Evolutionary conservation across 2,113 vertebrate genomes (phyloP), one percentile per base, ranked within the genome.

Genomic region (Typhlomys cinereus): DNA sequence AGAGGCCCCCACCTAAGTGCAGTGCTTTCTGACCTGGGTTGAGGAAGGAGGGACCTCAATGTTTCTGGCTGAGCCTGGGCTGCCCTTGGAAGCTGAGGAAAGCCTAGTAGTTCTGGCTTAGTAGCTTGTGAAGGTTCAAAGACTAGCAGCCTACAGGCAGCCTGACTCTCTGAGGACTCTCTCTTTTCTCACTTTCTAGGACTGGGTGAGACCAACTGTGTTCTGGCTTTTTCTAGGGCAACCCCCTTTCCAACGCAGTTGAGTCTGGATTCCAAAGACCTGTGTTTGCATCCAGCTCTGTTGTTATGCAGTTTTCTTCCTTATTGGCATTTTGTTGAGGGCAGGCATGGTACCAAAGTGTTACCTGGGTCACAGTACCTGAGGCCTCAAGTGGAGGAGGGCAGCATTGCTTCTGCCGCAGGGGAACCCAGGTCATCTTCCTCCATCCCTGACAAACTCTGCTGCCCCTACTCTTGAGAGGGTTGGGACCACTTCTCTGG

Each of bases 361-460:
- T 34, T 12, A 2, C 36, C 21, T 3, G 3, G 5, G 21, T 23
- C 31, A 7, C 3, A 11, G 44, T 59, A 5, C 31, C 12, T 29
- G 61, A n/a, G 39, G 20, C 12, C 31, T 62, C 20, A 36, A 2
- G 2, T 0, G 0, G 46, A 11, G 31, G 8, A 34, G 48, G 3
- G 31, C 39, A 7, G 48, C 41, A 4, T 48, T 50, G 6, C 14
- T 46, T 18, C 1, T 0, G 13, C 39, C 48, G 71, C 7, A 1
- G 9, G 25, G 18, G 41, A 21, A 50, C 44, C 62, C 4, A 81
- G 36, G 48, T 23, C 64, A 17, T 17, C 67, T 31, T 13, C 29
- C n/a, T 64, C 23, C 10, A 9, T 11, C 36, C 52, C 59, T 20
- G 48, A 7, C 64, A 10, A 15, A 44, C 46, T 36, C 52, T 54